phyloP scores from a whole-genome alignment of 1,140 invertebrate species.

The Pogonomyrmex californicus region DNA sequence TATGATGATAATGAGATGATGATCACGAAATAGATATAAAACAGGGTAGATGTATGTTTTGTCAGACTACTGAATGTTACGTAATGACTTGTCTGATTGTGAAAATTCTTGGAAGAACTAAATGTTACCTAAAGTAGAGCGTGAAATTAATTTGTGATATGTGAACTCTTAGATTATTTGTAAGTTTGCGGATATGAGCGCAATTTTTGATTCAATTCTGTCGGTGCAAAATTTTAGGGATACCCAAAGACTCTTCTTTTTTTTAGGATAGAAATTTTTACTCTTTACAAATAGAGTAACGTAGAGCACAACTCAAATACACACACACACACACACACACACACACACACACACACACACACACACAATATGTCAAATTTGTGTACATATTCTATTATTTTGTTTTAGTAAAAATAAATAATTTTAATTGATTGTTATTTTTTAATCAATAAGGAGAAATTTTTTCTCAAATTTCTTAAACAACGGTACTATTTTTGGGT shows the following conservation, averaged over 20 bases:
- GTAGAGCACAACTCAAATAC: background rate
- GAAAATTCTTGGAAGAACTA: background rate
- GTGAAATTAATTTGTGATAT: slow-evolving; percentile 69
- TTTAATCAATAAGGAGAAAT: background rate
- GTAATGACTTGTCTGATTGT: slow-evolving; percentile 7
- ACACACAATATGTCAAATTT: background rate
- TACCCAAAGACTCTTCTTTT: background rate
- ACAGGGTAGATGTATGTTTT: slow-evolving; percentile 37
- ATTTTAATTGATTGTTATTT: background rate
- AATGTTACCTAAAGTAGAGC: slow-evolving; percentile 23
- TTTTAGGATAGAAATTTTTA: background rate
- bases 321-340: background rate
- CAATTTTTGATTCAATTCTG: background rate
- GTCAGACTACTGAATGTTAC: slow-evolving; percentile 31
- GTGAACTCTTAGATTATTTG: slow-evolving; percentile 52
- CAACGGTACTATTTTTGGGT: background rate
- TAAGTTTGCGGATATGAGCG: slow-evolving; percentile 13
- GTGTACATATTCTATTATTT: background rate
- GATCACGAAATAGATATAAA: slow-evolving; percentile 25
- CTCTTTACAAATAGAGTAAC: background rate
- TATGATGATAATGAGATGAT: background rate
- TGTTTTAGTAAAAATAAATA: background rate
- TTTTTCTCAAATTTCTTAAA: background rate
- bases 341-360: background rate
- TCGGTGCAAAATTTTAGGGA: slow-evolving; percentile 17